A percentile compares a stretch with the other conserved stretches of the same genome.
These are phyloP conservation scores for Oscarella lobularis DNA, from an alignment of 37 sponge, comb jelly and placozoan genomes.

Conservation along the genomic window DNA sequence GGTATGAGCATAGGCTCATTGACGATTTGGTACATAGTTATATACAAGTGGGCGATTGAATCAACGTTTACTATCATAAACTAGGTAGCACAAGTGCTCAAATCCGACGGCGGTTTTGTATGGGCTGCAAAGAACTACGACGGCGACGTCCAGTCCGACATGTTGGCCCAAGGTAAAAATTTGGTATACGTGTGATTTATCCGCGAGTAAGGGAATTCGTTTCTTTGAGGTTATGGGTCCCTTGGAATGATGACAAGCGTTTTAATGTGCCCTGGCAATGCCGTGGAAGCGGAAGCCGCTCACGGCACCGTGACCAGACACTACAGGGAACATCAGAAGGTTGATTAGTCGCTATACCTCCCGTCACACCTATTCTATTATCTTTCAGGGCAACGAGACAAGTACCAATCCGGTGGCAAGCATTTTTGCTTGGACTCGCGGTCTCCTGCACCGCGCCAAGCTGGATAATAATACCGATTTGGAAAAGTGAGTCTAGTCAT, in stretches of 20 bases:
- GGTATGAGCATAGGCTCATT: constrained; percentile 37
- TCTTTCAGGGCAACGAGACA: background rate
- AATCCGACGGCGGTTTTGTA: constrained; percentile 26
- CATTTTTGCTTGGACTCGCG: background rate
- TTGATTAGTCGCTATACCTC: too few species aligned
- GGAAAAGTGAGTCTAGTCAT: background rate
- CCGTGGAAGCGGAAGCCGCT: constrained; percentile 25
- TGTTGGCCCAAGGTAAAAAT: constrained; percentile 35
- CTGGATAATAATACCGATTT: too few species aligned
- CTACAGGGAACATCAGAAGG: constrained; percentile 25
- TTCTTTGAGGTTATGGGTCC: too few species aligned
- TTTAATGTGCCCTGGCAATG: constrained; percentile 25
- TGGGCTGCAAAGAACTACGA: constrained; percentile 39
- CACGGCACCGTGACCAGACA: constrained; percentile 30
- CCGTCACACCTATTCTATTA: too few species aligned
- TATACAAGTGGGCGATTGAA: too few species aligned
- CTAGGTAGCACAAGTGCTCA: constrained; percentile 22
- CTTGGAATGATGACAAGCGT: constrained; percentile 30
- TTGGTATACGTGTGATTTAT: too few species aligned
- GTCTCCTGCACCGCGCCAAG: background rate
- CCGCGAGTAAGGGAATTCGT: too few species aligned
- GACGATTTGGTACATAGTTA: constrained; percentile 36
- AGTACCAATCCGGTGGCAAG: too few species aligned
- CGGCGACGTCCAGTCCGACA: constrained; percentile 32
- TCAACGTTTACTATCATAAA: too few species aligned